Conservation (phyloP, 2,888 invertebrate species). For the Smittia aterrima region DNA sequence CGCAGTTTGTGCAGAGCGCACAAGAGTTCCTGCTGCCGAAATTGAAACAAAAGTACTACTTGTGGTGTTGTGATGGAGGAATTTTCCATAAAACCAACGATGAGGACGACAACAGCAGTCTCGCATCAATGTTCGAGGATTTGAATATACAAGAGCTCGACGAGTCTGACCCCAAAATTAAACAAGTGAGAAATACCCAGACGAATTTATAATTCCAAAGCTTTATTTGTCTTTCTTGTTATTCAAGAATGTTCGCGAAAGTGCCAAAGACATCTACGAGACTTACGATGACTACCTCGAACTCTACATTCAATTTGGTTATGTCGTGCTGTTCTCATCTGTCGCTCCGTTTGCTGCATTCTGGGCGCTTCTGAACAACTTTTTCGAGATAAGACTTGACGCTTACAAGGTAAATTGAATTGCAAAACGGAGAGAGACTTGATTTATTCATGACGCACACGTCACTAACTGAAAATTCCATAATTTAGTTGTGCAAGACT, state of each 20-base stretch:
- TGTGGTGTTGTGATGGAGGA: slow-evolving; percentile 45
- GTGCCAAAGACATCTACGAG: slow-evolving; percentile 67
- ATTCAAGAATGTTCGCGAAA: slow-evolving; percentile 52
- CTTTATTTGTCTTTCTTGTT: background rate
- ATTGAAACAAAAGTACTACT: slow-evolving; percentile 51
- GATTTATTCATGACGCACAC: no score
- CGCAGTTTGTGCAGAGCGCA: slow-evolving; percentile 51
- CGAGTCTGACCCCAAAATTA: slow-evolving; percentile 54
- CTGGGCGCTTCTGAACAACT: slow-evolving; percentile 70
- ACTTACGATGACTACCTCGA: slow-evolving; percentile 77
- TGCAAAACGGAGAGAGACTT: no score
- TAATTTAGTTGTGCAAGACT: slow-evolving; percentile 60
- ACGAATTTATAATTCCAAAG: background rate
- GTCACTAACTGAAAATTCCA: no score
- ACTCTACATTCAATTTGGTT: slow-evolving; percentile 76
- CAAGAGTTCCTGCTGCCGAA: slow-evolving; percentile 53
- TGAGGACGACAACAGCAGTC: background rate
- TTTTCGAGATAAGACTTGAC: slow-evolving; percentile 72
- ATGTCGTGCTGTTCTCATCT: slow-evolving; percentile 73
- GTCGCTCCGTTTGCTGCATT: slow-evolving; percentile 74
- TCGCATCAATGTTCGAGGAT: slow-evolving; percentile 32
- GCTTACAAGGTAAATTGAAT: slow-evolving; percentile 65
- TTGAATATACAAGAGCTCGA: slow-evolving; percentile 47
- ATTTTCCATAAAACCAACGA: slow-evolving; percentile 49
- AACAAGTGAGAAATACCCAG: slow-evolving; percentile 50